These are phyloP conservation scores for Sciurus vulgaris DNA, from an alignment of 2,797 vertebrate species.

Conservation along the genomic window DNA sequence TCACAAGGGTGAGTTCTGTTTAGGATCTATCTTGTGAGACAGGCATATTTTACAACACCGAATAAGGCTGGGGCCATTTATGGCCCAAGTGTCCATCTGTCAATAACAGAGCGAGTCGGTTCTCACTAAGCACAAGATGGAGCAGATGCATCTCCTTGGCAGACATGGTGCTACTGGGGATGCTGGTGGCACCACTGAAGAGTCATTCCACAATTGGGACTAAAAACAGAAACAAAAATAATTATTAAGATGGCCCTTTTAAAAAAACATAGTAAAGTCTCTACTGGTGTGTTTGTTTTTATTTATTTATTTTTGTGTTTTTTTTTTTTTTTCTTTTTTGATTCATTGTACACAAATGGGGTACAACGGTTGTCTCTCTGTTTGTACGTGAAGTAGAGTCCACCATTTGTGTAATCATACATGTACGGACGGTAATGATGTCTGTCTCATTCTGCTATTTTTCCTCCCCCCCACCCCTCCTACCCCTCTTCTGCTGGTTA, in stretches of 20 bases:
- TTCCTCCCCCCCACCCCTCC: no score
- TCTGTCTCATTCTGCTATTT: no score
- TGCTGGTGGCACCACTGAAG: not conserved
- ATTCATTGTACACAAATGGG: no score
- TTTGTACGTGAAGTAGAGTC: no score
- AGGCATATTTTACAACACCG: not conserved
- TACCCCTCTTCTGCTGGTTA: not conserved
- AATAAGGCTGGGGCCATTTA: not conserved
- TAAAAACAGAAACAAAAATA: not conserved
- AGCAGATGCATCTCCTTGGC: not conserved
- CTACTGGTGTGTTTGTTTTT: not conserved
- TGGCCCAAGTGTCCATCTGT: rapidly evolving
- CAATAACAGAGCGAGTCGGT: not conserved
- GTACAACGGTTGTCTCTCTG: no score
- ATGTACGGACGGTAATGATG: no score
- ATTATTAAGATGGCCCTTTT: not conserved
- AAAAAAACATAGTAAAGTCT: not conserved
- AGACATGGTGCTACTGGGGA: not conserved
- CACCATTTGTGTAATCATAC: no score
- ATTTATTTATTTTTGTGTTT: no score
- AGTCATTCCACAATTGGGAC: not conserved
- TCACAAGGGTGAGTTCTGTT: not conserved
- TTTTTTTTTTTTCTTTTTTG: no score
- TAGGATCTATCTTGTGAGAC: not conserved
- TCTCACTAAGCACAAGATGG: rapidly evolving